Percentiles rank a stretch among this genome's conserved stretches.
phyloP scores from a whole-genome alignment of 2,888 invertebrate species.

The Octonoba sinensis region DNA sequence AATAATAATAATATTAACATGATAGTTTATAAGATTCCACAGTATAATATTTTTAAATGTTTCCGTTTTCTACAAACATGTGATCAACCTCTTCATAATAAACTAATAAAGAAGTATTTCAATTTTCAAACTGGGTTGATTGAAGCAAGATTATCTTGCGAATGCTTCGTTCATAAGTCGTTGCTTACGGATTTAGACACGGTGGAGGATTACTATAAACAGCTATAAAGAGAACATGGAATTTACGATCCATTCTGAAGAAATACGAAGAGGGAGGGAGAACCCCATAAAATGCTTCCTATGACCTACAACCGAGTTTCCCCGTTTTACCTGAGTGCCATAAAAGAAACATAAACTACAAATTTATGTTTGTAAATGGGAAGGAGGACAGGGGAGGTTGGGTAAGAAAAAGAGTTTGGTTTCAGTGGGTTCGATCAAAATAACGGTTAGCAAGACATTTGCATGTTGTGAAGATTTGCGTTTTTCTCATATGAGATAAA shows the following conservation, averaged over 20 bases:
- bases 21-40: too few species aligned
- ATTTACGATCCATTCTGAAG: conserved; percentile 28
- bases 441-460: too few species aligned
- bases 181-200: background rate
- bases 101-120: too few species aligned
- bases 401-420: conserved; percentile 9
- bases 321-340: conserved; percentile 45
- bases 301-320: conserved; percentile 25
- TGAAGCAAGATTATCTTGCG: too few species aligned
- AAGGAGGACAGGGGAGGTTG: conserved; percentile 10
- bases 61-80: too few species aligned
- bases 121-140: too few species aligned
- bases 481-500: too few species aligned
- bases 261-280: background rate
- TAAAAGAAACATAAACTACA: conserved; percentile 47
- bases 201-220: conserved; percentile 27
- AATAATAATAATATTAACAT: too few species aligned
- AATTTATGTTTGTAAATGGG: conserved; percentile 55
- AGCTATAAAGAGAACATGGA: conserved; percentile 34
- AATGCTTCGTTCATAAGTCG: too few species aligned
- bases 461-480: too few species aligned
- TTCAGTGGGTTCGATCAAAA: background rate
- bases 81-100: too few species aligned
- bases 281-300: conserved; percentile 21
- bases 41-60: too few species aligned